phyloP scores from a whole-genome alignment of 2,113 vertebrate genomes.

The Caranx ignobilis region DNA sequence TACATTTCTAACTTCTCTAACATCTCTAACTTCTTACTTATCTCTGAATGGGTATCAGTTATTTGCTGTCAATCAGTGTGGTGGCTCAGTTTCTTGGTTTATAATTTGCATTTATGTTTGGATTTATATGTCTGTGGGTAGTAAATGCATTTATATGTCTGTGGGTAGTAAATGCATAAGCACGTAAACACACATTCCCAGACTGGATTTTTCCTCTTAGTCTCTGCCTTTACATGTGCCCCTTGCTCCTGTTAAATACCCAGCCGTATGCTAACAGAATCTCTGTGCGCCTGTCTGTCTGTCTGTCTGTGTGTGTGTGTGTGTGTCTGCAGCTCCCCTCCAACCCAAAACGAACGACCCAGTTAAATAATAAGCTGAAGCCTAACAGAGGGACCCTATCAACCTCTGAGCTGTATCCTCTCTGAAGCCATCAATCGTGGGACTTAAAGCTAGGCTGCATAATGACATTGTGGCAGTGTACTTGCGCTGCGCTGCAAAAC shows the following conservation, averaged over 20 bases:
- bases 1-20: slow-evolving; percentile 16
- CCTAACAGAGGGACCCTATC: slow-evolving; percentile 81
- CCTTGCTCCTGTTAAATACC: slow-evolving; percentile 59
- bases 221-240: slow-evolving; percentile 20
- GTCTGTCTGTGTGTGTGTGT: neutral
- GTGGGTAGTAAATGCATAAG: slow-evolving; percentile 12
- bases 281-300: slow-evolving; percentile 44
- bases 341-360: slow-evolving; percentile 71
- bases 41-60: neutral
- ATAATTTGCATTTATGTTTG: slow-evolving; percentile 31
- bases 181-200: slow-evolving; percentile 28
- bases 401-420: slow-evolving; percentile 78
- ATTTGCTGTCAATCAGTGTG: slow-evolving; percentile 12
- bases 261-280: slow-evolving; percentile 26
- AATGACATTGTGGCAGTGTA: slow-evolving; percentile 81
- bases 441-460: slow-evolving; percentile 75
- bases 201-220: slow-evolving; percentile 25
- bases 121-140: slow-evolving; percentile 22
- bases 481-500: slow-evolving; percentile 78
- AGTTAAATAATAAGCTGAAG: slow-evolving; percentile 82
- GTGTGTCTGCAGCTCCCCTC: slow-evolving; percentile 57
- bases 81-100: slow-evolving; percentile 9
- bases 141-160: slow-evolving; percentile 17
- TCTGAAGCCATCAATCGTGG: slow-evolving; percentile 80
- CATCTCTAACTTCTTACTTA: no score